Evolutionary conservation across 53 echinoderm and acorn worm genomes (phyloP), one percentile per base, ranked within the genome.

Genomic region (Apostichopus leukothele): DNA sequence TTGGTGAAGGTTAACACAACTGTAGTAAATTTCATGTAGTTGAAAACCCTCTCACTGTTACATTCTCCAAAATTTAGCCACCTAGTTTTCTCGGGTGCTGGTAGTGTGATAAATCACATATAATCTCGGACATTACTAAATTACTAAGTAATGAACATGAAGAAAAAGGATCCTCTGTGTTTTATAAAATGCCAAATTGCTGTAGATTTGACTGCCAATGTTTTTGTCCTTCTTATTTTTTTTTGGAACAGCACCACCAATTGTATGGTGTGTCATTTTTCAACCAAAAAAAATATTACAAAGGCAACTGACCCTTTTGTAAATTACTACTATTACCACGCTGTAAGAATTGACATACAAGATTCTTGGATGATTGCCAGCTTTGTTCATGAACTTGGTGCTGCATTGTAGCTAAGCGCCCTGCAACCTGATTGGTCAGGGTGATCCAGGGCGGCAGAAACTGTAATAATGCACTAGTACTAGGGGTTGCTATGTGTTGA

Each of bases 311-410:
- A 81, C 81, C 81, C 81, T 71, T 71, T 71, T 14, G 7, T 16
- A 71, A 71, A 71, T 16, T 18, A 71, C 71, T 71, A 57, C 57
- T 57, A 10, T 57, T 57, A 6, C 18, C 6, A 18, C 23, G 23
- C 81, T 81, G 55, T 51, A 19, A 79, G 63, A 54, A 7, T 79
- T 55, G 55, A 81, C 81, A 81, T 81, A 71, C n/a, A 57, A 57
- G 18, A 20, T 81, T 81, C 18, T 81, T 81, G 81, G 81, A 81
- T 55, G 55, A 14, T 22, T 81, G 81, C 81, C 81, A 81, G 81
- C 81, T 81, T 81, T 81, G 81, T 81, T 81, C 81, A 54, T 81
- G 81, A 59, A 81, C 81, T 81, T 81, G 81, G 55, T 81, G 59
- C 53, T 54, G 81, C 81, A 20, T 54, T 59, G 59, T 59, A 81